Evolutionary conservation across 2,888 invertebrate genomes (phyloP).

Genomic region (Parnassius orleans): DNA sequence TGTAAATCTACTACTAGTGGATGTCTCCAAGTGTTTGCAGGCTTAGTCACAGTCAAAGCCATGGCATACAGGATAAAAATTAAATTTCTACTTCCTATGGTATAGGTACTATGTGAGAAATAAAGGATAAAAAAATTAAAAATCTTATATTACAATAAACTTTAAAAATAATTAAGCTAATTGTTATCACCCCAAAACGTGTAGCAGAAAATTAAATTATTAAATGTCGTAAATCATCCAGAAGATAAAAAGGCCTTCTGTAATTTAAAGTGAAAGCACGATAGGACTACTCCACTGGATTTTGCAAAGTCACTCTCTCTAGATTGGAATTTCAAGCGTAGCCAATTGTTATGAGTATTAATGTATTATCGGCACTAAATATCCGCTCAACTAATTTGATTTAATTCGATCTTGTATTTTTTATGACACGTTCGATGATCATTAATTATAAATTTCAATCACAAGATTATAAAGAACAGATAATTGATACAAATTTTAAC

Average conservation of each 20-base stretch:
- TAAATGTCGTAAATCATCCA: slow-evolving; percentile 61
- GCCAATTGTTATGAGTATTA: slow-evolving; percentile 59
- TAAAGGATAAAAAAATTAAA: too few relatives aligned
- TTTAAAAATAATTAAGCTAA: too few relatives aligned
- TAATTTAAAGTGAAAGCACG: slow-evolving; percentile 66
- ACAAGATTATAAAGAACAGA: not conserved
- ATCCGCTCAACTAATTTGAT: slow-evolving; percentile 54
- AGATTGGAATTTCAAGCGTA: slow-evolving; percentile 70
- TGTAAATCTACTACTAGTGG: not conserved
- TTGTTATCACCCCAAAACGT: slow-evolving; percentile 22
- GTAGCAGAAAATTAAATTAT: slow-evolving; percentile 17
- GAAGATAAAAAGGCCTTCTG: slow-evolving; percentile 68
- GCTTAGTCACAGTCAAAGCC: slow-evolving; percentile 69
- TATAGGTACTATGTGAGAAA: too few relatives aligned
- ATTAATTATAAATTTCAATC: slow-evolving; percentile 16
- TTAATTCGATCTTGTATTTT: slow-evolving; percentile 32
- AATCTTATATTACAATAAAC: too few relatives aligned
- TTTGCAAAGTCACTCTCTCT: slow-evolving; percentile 65
- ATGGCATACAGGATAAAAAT: slow-evolving; percentile 57
- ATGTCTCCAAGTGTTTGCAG: slow-evolving; percentile 40
- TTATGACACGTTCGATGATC: not conserved
- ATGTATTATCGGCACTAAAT: slow-evolving; percentile 61
- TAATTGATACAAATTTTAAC: too few relatives aligned
- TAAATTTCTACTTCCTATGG: slow-evolving; percentile 68
- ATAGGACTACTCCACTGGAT: slow-evolving; percentile 51